Percentiles rank a stretch among this genome's conserved stretches.
Conservation (phyloP, 2,113 vertebrate species). For the Otocyon megalotis region DNA sequence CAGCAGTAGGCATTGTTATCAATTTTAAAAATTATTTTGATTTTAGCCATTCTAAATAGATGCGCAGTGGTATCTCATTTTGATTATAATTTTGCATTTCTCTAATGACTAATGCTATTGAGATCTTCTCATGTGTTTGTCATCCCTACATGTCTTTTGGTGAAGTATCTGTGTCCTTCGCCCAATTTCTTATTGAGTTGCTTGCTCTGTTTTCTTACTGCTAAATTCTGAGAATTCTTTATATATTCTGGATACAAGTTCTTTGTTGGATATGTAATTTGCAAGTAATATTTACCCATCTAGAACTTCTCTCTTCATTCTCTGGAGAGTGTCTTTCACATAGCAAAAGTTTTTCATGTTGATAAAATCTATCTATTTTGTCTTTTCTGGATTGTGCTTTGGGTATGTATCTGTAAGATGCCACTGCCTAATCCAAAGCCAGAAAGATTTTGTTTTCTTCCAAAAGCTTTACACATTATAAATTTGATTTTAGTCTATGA, state of each 20-base stretch:
- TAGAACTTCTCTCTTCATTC: not conserved
- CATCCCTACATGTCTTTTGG: not conserved
- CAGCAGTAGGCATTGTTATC: not conserved
- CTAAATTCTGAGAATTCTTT: slow-evolving; percentile 7
- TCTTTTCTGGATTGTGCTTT: not conserved
- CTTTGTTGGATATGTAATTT: not conserved
- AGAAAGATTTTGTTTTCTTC: not conserved
- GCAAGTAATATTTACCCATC: not conserved
- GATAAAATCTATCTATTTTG: slow-evolving; percentile 7
- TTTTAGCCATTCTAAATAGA: not conserved
- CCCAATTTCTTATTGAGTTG: not conserved
- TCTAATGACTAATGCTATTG: not conserved
- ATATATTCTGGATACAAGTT: not conserved
- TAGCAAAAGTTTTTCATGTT: slow-evolving; percentile 1
- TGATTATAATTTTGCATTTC: not conserved
- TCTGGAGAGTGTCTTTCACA: not conserved
- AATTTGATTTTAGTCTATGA: not conserved
- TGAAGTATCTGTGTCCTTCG: not conserved
- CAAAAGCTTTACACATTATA: not conserved
- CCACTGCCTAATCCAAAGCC: not conserved
- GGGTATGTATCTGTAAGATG: not conserved
- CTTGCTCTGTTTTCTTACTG: not conserved
- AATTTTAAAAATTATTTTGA: not conserved
- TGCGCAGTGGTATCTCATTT: not conserved
- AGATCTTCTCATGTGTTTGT: not conserved